Percentiles rank a stretch among this genome's conserved stretches.
phyloP scores from a whole-genome alignment of 2,113 vertebrate species.

The Sander vitreus region DNA sequence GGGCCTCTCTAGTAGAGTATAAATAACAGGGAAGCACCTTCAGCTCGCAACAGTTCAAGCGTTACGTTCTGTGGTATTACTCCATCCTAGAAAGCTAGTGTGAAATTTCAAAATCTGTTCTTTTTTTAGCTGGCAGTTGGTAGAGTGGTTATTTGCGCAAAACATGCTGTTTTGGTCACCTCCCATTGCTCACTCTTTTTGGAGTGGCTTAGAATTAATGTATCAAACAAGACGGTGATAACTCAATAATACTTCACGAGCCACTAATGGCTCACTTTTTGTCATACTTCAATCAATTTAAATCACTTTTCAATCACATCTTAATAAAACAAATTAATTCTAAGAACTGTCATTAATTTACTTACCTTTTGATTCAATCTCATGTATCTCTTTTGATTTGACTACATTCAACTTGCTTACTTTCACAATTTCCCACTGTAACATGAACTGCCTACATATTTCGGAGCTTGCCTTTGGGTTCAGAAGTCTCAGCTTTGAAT shows the following conservation, averaged over 20 bases:
- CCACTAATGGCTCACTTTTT: background rate
- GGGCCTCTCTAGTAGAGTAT: background rate
- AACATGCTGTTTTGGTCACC: constrained; percentile 17
- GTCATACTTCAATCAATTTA: background rate
- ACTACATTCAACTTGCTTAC: background rate
- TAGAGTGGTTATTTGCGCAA: constrained; percentile 46
- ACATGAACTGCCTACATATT: constrained; percentile 19
- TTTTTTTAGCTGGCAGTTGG: constrained; percentile 42
- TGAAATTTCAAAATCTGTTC: constrained; percentile 59
- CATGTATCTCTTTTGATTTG: background rate
- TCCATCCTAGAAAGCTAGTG: constrained; percentile 17
- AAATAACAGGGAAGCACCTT: constrained; percentile 10
- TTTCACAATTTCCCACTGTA: background rate
- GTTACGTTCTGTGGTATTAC: constrained; percentile 25
- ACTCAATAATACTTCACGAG: background rate
- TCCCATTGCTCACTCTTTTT: constrained; percentile 5
- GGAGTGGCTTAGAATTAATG: background rate
- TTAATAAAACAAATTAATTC: too few relatives aligned
- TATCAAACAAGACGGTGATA: constrained; percentile 12
- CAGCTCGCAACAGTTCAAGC: constrained; percentile 17
- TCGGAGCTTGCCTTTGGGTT: background rate
- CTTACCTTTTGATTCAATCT: background rate
- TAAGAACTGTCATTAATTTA: too few relatives aligned
- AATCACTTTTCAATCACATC: too few relatives aligned
- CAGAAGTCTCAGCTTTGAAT: constrained; percentile 18